These are phyloP conservation scores for Cephonodes hylas DNA, from an alignment of 2,888 invertebrate genomes.

Conservation along the genomic window DNA sequence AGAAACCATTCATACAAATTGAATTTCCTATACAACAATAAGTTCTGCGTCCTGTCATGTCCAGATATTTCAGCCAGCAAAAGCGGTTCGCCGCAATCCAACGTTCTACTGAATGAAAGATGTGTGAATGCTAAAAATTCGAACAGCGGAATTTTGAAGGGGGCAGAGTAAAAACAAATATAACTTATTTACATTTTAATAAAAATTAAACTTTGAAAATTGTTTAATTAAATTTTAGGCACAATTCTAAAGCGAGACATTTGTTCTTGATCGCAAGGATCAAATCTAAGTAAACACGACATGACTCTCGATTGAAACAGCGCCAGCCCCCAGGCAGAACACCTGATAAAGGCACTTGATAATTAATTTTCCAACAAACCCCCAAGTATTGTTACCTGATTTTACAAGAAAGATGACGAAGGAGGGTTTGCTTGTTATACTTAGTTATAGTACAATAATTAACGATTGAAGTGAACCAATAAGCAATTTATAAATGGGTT, in stretches of 20 bases:
- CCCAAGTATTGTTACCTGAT: slow-evolving; percentile 41
- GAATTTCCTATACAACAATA: slow-evolving; percentile 1
- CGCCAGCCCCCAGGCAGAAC: slow-evolving; percentile 46
- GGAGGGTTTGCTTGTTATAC: slow-evolving; percentile 8
- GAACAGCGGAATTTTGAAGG: not conserved
- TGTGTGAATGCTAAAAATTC: not conserved
- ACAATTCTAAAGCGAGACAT: slow-evolving; percentile 22
- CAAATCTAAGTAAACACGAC: slow-evolving; percentile 46
- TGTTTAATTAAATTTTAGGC: not conserved
- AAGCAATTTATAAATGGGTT: not conserved
- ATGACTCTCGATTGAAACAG: slow-evolving; percentile 41
- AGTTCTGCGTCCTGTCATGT: slow-evolving; percentile 1
- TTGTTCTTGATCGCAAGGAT: slow-evolving; percentile 43
- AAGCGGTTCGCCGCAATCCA: not conserved
- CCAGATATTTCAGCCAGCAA: not conserved
- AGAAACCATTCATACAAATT: not conserved
- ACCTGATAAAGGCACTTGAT: slow-evolving; percentile 64
- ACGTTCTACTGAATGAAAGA: slow-evolving; percentile 3
- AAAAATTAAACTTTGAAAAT: not conserved
- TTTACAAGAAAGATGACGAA: slow-evolving; percentile 34
- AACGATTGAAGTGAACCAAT: not conserved
- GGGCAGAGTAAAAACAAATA: not conserved
- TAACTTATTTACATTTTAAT: not conserved
- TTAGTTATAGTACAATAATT: slow-evolving; percentile 3
- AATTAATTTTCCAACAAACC: slow-evolving; percentile 68